These are phyloP conservation scores for Epizoanthus scotinus DNA, from an alignment of 92 coral and sea anemone species.

Conservation along the genomic window DNA sequence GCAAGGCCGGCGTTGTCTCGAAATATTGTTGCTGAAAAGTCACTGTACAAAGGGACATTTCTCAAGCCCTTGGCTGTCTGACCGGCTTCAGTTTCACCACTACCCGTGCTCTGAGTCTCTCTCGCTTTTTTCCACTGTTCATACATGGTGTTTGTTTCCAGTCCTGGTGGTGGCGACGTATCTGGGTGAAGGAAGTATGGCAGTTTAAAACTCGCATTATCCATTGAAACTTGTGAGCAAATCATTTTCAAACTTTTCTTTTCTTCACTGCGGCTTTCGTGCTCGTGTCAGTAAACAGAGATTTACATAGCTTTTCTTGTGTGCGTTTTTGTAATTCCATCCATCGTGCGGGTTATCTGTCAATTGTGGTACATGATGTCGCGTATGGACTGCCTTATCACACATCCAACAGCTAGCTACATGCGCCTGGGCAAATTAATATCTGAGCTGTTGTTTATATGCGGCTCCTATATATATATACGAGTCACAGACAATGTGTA, in stretches of 20 bases:
- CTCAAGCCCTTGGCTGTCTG: background rate
- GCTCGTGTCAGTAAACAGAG: conserved; percentile 38
- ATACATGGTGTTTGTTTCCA: conserved; percentile 1
- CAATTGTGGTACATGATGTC: conserved; percentile 10
- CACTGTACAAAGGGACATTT: background rate
- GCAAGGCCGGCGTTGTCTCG: conserved; percentile 7
- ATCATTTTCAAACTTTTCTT: conserved; percentile 32
- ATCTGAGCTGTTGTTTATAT: background rate
- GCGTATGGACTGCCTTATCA: conserved; percentile 2
- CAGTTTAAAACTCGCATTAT: conserved; percentile 4
- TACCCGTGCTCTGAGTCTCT: background rate
- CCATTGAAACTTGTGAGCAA: conserved; percentile 13
- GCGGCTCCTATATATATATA: background rate
- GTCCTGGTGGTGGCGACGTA: background rate
- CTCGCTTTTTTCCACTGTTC: conserved; percentile 5
- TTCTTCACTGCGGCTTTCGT: conserved; percentile 40
- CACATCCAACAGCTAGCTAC: background rate
- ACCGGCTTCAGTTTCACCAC: background rate
- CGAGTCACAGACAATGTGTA: background rate
- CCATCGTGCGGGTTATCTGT: conserved; percentile 25
- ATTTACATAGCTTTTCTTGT: conserved; percentile 36
- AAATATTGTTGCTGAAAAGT: background rate
- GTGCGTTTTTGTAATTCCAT: conserved; percentile 40
- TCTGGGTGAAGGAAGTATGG: conserved; percentile 6
- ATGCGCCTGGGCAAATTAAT: background rate